These are phyloP conservation scores for Strigops habroptila DNA, from an alignment of 2,113 vertebrate species.

Conservation along the genomic window DNA sequence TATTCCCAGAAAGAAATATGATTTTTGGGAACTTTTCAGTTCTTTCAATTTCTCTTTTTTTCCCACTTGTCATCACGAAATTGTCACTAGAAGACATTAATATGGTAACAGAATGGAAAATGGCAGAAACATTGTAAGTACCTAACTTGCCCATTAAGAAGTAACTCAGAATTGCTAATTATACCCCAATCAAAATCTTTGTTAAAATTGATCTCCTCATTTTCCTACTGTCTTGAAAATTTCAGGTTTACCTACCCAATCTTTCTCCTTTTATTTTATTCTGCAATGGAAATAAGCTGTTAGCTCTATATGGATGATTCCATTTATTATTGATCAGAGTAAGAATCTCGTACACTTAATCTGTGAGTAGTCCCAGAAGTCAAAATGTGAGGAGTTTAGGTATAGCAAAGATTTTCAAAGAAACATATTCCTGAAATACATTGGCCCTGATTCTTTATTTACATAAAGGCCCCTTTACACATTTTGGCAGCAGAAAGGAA, in stretches of 20 bases:
- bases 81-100: not conserved
- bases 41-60: conserved; percentile 8
- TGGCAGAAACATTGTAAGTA: not conserved
- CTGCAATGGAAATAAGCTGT: not conserved
- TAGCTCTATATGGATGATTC: not conserved
- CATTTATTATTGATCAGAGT: not conserved
- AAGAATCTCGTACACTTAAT: not conserved
- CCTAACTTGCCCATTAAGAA: not conserved
- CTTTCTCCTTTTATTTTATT: not conserved
- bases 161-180: not conserved
- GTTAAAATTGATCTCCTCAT: not conserved
- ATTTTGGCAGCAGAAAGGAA: not conserved
- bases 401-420: conserved; percentile 17
- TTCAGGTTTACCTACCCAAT: not conserved
- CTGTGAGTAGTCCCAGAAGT: not conserved
- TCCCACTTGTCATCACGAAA: not conserved
- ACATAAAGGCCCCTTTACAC: not conserved
- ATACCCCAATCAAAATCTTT: not conserved
- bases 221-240: not conserved
- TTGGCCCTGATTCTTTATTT: not conserved
- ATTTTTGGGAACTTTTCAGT: not conserved
- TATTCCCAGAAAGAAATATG: not conserved
- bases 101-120: not conserved
- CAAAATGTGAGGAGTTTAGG: not conserved
- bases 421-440: not conserved